Evolutionary conservation across 2,888 invertebrate species (phyloP).

Genomic region (Coremacera marginata): DNA sequence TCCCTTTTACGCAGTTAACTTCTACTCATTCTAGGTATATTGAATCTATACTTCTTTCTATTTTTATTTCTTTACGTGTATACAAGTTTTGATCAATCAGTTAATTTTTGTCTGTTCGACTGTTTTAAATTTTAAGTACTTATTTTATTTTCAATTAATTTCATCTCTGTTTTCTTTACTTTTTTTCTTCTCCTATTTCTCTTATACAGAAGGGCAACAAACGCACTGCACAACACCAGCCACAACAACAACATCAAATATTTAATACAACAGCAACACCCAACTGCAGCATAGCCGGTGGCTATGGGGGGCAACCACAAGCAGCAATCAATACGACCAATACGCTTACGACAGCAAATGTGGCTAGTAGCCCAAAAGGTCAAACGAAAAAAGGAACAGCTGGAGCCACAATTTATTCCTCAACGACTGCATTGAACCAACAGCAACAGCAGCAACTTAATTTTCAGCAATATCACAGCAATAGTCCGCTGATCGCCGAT

Average conservation of each 20-base stretch:
- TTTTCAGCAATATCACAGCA: constrained; percentile 64
- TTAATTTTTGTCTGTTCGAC: no score
- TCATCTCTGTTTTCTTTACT: neutral
- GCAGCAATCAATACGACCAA: constrained; percentile 67
- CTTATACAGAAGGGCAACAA: constrained; percentile 64
- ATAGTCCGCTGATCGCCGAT: constrained; percentile 68
- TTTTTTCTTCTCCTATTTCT: neutral
- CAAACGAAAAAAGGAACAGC: constrained; percentile 66
- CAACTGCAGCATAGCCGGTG: constrained; percentile 59
- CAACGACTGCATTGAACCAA: constrained; percentile 54
- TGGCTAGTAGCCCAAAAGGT: constrained; percentile 69
- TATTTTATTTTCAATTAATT: neutral
- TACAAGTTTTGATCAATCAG: no score
- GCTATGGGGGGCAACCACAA: constrained; percentile 68
- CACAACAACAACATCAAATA: constrained; percentile 61
- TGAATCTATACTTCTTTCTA: no score
- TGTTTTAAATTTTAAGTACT: no score
- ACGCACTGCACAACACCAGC: constrained; percentile 54
- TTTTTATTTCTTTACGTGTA: no score
- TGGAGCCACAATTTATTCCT: constrained; percentile 48
- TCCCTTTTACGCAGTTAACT: no score
- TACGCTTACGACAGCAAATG: constrained; percentile 68
- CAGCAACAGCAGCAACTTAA: constrained; percentile 50
- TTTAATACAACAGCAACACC: constrained; percentile 60
- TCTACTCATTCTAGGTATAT: no score